A percentile compares a stretch with the other conserved stretches of the same genome.
Evolutionary conservation across 2,113 vertebrate genomes (phyloP).

Genomic region (Aplodontia rufa): DNA sequence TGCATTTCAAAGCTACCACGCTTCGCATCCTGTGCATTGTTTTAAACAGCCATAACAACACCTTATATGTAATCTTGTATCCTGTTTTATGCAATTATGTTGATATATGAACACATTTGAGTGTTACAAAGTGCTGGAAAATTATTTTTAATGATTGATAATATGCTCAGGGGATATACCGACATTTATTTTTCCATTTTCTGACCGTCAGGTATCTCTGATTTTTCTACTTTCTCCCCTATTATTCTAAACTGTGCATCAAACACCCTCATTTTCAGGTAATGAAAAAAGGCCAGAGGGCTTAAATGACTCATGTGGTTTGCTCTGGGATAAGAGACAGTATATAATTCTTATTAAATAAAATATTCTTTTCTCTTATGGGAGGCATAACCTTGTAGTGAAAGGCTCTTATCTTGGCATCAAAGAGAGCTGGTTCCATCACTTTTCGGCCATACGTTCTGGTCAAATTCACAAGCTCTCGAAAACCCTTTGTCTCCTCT

Average conservation of each 20-base stretch:
- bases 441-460: not conserved
- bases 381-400: not conserved
- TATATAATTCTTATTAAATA: constrained; percentile 40
- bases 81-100: constrained; percentile 49
- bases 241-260: constrained; percentile 39
- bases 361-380: constrained; percentile 20
- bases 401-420: not conserved
- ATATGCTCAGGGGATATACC: not conserved
- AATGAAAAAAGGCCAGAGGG: constrained; percentile 44
- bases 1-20: not conserved
- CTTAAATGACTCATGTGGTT: constrained; percentile 33
- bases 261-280: constrained; percentile 41
- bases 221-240: not conserved
- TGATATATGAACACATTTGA: constrained; percentile 4
- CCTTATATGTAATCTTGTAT: constrained; percentile 25
- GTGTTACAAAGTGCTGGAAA: constrained; percentile 47
- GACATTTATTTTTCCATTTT: constrained; percentile 45
- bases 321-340: constrained; percentile 27
- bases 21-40: not conserved
- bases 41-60: not conserved
- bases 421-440: not conserved
- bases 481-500: not conserved
- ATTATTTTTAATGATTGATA: constrained; percentile 58
- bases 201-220: not conserved
- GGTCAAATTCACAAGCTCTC: not conserved